phyloP scores from a whole-genome alignment of 1,140 invertebrate genomes.

The Pogonomyrmex barbatus region DNA sequence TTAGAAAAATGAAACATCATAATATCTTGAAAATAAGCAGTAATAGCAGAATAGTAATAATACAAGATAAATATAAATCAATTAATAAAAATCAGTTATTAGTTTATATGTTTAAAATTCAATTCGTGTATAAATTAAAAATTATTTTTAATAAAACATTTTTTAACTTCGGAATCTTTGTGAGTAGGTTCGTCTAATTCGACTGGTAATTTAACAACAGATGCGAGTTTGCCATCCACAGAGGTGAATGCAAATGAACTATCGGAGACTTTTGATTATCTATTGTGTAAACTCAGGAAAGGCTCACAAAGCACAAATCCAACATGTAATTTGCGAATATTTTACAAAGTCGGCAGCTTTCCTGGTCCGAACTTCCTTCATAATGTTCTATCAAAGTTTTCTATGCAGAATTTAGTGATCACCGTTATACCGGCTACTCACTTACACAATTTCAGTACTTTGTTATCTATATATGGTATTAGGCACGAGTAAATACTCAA shows the following conservation, averaged over 20 bases:
- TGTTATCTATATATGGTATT: conserved; percentile 91
- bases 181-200: conserved; percentile 88
- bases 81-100: conserved; percentile 1
- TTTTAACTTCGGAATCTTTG: conserved; percentile 39
- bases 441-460: conserved; percentile 92
- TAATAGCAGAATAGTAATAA: neutral
- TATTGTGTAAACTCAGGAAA: conserved; percentile 90
- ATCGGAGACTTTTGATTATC: conserved; percentile 90
- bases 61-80: conserved; percentile 8
- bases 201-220: conserved; percentile 88
- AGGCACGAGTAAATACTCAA: conserved; percentile 86
- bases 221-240: conserved; percentile 87
- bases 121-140: conserved; percentile 17
- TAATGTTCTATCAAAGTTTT: conserved; percentile 86
- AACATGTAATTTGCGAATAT: conserved; percentile 90
- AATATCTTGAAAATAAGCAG: neutral
- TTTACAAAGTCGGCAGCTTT: conserved; percentile 89
- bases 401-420: conserved; percentile 88
- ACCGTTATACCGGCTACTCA: conserved; percentile 92
- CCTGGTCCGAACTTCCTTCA: conserved; percentile 87
- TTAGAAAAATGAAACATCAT: neutral
- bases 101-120: neutral
- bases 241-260: conserved; percentile 88
- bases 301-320: conserved; percentile 88
- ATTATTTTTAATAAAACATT: conserved; percentile 31